These are phyloP conservation scores for Borostomias antarcticus DNA, from an alignment of 2,797 vertebrate genomes.

Conservation along the genomic window DNA sequence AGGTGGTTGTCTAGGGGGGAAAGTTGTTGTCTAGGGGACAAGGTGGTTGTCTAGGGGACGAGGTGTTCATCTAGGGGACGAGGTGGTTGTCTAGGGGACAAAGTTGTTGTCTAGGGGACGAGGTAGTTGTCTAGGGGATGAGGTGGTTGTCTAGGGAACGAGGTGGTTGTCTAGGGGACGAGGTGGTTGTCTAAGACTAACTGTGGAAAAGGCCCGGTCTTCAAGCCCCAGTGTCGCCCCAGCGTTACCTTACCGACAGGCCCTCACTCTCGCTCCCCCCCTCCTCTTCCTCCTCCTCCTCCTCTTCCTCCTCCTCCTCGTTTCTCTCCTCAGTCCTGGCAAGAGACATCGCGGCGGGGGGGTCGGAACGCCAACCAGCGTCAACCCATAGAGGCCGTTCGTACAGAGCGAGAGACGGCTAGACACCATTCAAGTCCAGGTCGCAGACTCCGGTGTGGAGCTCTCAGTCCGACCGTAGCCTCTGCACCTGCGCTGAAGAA, in stretches of 20 bases:
- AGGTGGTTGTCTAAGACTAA: constrained; percentile 44
- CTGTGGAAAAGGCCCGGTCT: constrained; percentile 31
- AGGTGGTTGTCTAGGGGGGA: too few relatives aligned
- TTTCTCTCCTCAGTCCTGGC: constrained; percentile 34
- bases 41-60: too few relatives aligned
- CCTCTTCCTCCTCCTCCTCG: too few relatives aligned
- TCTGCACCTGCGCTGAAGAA: constrained; percentile 33
- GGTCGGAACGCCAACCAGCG: too few relatives aligned
- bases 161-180: constrained; percentile 48
- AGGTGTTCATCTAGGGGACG: too few relatives aligned
- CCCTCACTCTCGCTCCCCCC: constrained; percentile 49
- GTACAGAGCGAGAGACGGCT: constrained; percentile 37
- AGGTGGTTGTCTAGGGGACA: too few relatives aligned
- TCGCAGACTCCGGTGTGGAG: too few relatives aligned
- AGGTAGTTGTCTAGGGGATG: too few relatives aligned
- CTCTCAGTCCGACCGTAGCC: constrained; percentile 45
- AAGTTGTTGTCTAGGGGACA: too few relatives aligned
- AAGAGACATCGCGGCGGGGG: constrained; percentile 41
- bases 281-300: constrained; percentile 42
- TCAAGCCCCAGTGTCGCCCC: not conserved
- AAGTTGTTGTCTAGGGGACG: too few relatives aligned
- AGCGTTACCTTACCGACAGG: constrained; percentile 53
- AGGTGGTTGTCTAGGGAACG: not conserved
- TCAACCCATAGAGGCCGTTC: too few relatives aligned
- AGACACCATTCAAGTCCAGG: constrained; percentile 28